Evolutionary conservation across 2,797 vertebrate genomes (phyloP).

Genomic region (Pangasius krempfi): DNA sequence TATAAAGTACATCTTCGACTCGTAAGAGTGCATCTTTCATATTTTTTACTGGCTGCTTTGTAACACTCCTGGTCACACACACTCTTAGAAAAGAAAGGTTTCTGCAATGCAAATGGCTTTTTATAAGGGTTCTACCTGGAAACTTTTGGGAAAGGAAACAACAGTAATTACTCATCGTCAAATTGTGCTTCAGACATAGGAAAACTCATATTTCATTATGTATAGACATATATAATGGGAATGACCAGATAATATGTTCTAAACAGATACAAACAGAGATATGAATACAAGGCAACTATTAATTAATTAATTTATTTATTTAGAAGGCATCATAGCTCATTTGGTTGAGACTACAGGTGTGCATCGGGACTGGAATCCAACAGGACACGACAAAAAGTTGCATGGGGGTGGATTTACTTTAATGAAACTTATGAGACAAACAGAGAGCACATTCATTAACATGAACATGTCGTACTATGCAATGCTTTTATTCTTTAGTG

Average conservation of each 20-base stretch:
- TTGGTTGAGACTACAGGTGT: not conserved
- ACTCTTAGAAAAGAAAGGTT: not conserved
- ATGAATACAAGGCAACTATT: not conserved
- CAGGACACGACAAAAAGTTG: not conserved
- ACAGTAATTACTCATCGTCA: not conserved
- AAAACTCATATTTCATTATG: not conserved
- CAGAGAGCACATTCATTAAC: not conserved
- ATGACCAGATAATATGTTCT: not conserved
- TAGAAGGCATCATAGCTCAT: not conserved
- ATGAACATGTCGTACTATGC: not conserved
- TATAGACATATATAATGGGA: not conserved
- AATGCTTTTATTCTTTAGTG: not conserved
- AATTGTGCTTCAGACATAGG: not conserved
- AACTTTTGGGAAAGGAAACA: not conserved
- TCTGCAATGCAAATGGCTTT: not conserved
- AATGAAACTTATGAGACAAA: not conserved
- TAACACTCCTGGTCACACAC: not conserved
- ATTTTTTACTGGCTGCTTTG: not conserved
- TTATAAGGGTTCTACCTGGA: not conserved
- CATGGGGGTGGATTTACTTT: not conserved
- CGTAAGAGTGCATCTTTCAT: not conserved
- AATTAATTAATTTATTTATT: not conserved
- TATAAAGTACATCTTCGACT: not conserved
- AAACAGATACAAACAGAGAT: not conserved
- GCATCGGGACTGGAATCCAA: not conserved